A percentile compares a stretch with the other conserved stretches of the same genome.
Conservation (phyloP, 2,113 vertebrate species). For the Scalopus aquaticus region DNA sequence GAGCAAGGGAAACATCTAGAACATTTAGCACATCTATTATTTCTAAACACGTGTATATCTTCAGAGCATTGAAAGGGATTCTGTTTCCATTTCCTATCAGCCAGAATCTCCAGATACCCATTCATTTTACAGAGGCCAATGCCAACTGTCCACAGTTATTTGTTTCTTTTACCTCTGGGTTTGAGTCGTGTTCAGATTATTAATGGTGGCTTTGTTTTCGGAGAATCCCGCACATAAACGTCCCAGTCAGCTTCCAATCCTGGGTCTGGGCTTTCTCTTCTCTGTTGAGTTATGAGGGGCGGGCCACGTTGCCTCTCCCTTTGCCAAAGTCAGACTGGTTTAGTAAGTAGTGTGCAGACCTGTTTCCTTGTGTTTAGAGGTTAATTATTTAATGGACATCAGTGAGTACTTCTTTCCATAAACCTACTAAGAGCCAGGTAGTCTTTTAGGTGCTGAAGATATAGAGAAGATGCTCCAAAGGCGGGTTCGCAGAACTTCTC, state of each 20-base stretch:
- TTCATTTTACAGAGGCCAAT: not conserved
- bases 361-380: not conserved
- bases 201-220: slow-evolving; percentile 43
- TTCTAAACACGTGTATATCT: not conserved
- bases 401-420: not conserved
- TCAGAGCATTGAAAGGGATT: not conserved
- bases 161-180: slow-evolving; percentile 20
- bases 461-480: not conserved
- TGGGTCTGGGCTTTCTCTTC: slow-evolving; percentile 55
- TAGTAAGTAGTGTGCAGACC: not conserved
- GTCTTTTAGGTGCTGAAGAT: not conserved
- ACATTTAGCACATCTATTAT: not conserved
- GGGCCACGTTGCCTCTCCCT: not conserved
- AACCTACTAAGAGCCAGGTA: not conserved
- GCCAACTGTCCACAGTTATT: not conserved
- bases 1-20: not conserved
- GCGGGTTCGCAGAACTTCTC: not conserved
- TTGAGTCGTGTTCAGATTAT: slow-evolving; percentile 43
- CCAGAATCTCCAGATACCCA: not conserved
- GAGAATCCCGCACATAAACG: slow-evolving; percentile 61
- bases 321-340: not conserved
- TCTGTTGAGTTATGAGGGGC: not conserved
- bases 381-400: not conserved
- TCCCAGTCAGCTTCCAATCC: not conserved
- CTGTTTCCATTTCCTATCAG: not conserved